A percentile compares a stretch with the other conserved stretches of the same genome.
phyloP scores from a whole-genome alignment of 2,888 invertebrate genomes.

The Agriotes lineatus region DNA sequence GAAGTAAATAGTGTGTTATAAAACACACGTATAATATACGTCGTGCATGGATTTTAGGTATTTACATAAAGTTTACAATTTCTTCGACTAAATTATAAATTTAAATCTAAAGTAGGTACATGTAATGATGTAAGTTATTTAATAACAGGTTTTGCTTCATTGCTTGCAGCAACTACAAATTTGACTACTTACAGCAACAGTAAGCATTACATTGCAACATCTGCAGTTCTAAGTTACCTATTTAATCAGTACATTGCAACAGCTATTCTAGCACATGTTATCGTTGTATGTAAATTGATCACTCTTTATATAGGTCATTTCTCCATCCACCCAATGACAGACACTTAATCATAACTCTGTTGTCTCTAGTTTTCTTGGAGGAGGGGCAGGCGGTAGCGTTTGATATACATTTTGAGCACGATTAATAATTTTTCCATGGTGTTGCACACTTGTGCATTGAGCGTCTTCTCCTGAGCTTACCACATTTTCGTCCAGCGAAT shows the following conservation, averaged over 20 bases:
- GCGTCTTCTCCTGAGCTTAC: slow-evolving; percentile 69
- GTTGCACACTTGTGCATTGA: slow-evolving; percentile 67
- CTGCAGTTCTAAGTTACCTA: background rate
- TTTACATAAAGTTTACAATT: no score
- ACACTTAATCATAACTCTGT: slow-evolving; percentile 75
- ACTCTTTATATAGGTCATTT: background rate
- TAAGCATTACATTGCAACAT: background rate
- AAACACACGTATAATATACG: no score
- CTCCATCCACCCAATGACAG: slow-evolving; percentile 2
- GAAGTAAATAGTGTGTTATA: no score
- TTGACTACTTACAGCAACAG: no score
- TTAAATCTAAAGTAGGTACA: no score
- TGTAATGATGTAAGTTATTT: no score
- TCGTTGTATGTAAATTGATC: slow-evolving; percentile 3
- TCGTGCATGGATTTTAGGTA: no score
- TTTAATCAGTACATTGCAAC: background rate
- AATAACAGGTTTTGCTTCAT: no score
- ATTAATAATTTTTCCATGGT: slow-evolving; percentile 69
- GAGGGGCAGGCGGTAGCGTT: slow-evolving; percentile 67
- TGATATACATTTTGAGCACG: slow-evolving; percentile 78
- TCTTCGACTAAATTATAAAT: no score
- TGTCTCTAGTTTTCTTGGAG: slow-evolving; percentile 78
- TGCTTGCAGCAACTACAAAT: no score
- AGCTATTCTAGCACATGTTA: background rate
- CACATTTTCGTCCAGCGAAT: slow-evolving; percentile 90